Percentiles rank a stretch among this genome's conserved stretches.
Evolutionary conservation across 2,113 vertebrate species (phyloP).

Genomic region (human): DNA sequence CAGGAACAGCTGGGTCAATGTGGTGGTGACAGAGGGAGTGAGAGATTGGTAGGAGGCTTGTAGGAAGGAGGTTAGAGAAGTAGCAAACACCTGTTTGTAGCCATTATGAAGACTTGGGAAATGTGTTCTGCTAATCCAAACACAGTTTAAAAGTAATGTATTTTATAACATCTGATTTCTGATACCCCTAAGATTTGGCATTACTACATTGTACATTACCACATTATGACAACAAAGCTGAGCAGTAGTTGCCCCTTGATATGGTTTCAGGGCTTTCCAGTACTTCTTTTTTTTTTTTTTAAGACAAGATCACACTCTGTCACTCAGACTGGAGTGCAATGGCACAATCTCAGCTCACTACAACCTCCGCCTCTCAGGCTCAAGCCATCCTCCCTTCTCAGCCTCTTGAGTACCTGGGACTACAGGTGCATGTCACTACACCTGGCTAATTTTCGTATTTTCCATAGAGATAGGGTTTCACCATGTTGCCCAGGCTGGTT

Average conservation of each 20-base stretch:
- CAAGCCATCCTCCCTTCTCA: too few relatives aligned
- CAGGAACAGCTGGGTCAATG: not conserved
- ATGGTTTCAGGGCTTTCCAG: not conserved
- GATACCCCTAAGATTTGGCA: not conserved
- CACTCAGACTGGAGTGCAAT: too few relatives aligned
- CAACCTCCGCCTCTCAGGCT: too few relatives aligned
- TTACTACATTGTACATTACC: not conserved
- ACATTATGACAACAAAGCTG: not conserved
- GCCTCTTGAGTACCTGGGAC: too few relatives aligned
- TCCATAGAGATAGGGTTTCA: too few relatives aligned
- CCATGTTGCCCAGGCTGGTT: too few relatives aligned
- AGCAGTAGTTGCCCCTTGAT: not conserved
- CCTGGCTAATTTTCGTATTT: too few relatives aligned
- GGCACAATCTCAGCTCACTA: too few relatives aligned
- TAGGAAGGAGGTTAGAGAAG: not conserved
- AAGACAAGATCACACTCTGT: too few relatives aligned
- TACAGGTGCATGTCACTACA: too few relatives aligned
- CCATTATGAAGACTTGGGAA: not conserved
- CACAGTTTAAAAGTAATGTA: not conserved
- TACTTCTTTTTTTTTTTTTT: too few relatives aligned
- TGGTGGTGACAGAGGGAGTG: not conserved
- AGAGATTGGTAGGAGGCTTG: not conserved
- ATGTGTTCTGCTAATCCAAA: not conserved
- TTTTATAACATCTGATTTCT: not conserved
- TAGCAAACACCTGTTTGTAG: not conserved